Evolutionary conservation across 2,888 invertebrate species (phyloP).

Genomic region (Drosophila emarginata): DNA sequence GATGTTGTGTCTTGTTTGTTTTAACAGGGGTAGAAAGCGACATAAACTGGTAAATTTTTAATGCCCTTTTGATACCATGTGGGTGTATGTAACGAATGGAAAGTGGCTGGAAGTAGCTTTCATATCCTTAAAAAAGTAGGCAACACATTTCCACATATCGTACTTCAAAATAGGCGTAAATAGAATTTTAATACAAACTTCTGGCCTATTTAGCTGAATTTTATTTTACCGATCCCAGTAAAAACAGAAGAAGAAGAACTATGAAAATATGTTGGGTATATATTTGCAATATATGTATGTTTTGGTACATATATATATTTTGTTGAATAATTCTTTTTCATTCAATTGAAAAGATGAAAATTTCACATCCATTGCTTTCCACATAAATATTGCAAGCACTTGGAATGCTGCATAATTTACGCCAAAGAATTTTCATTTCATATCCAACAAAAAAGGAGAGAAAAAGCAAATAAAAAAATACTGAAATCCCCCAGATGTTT

Average conservation of each 20-base stretch:
- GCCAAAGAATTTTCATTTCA: constrained; percentile 39
- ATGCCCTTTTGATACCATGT: constrained; percentile 27
- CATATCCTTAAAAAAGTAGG: background rate
- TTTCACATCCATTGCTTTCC: background rate
- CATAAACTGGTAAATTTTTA: constrained; percentile 63
- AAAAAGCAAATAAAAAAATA: background rate
- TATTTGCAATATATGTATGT: background rate
- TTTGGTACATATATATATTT: too few relatives aligned
- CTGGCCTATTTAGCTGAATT: background rate
- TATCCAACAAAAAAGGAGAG: background rate
- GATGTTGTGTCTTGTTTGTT: constrained; percentile 57
- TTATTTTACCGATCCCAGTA: background rate
- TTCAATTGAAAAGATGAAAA: background rate
- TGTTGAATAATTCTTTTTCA: background rate
- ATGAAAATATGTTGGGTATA: background rate
- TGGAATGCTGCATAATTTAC: constrained; percentile 60
- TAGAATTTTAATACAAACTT: background rate
- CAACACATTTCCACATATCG: background rate
- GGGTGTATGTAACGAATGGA: background rate
- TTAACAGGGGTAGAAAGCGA: constrained; percentile 40
- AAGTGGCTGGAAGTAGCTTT: background rate
- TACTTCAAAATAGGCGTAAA: background rate
- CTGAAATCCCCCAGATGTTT: constrained; percentile 6
- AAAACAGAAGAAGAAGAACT: too few relatives aligned
- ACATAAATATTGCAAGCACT: constrained; percentile 46